Percentiles rank a stretch among this genome's conserved stretches.
phyloP scores from a whole-genome alignment of 2,888 invertebrate species.

The Tenthredo distinguenda region DNA sequence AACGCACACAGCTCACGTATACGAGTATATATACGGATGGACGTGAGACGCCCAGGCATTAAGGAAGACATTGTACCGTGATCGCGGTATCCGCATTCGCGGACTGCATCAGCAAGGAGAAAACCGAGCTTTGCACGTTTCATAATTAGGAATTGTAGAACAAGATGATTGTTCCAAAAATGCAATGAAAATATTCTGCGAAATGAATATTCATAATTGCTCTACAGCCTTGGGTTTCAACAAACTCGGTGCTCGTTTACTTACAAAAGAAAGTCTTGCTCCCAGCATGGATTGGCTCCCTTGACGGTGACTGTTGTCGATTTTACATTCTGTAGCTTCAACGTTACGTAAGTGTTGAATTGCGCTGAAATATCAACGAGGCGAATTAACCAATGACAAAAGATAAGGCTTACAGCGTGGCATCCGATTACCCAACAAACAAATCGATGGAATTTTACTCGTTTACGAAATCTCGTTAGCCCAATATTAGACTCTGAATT shows the following conservation, averaged over 20 bases:
- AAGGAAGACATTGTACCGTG: constrained; percentile 6
- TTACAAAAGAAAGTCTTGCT: constrained; percentile 99
- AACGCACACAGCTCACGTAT: constrained; percentile 15
- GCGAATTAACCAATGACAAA: constrained; percentile 50
- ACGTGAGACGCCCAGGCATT: background rate
- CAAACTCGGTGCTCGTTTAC: constrained; percentile 77
- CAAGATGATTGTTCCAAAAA: background rate
- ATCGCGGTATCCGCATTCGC: constrained; percentile 17
- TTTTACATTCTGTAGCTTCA: constrained; percentile 98
- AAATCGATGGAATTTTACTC: constrained; percentile 3
- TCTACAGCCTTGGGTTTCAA: background rate
- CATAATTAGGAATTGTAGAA: background rate
- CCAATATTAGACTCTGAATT: background rate
- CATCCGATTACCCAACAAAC: background rate
- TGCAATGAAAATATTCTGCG: background rate
- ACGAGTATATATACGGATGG: background rate
- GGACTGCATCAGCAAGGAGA: background rate
- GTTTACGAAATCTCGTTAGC: background rate
- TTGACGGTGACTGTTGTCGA: constrained; percentile 98
- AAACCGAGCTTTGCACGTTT: background rate
- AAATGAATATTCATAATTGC: constrained; percentile 22
- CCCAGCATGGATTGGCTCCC: constrained; percentile 98
- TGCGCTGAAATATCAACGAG: constrained; percentile 83
- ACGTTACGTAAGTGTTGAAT: constrained; percentile 97
- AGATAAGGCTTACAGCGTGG: constrained; percentile 40